Conservation (phyloP, 2,888 invertebrate genomes). For the Pterostichus madidus region DNA sequence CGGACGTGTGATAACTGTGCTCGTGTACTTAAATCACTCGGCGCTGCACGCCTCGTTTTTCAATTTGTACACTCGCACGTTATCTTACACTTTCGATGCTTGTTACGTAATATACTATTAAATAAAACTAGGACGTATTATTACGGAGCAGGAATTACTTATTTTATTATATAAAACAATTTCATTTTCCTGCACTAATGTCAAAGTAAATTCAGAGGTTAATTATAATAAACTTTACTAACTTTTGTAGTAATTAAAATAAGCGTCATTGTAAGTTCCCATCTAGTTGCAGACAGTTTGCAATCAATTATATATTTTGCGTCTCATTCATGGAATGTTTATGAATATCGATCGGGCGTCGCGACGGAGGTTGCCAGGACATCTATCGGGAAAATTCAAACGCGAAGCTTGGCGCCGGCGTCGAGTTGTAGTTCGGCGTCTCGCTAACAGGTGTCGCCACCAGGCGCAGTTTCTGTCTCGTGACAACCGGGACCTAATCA, state of each 20-base stretch:
- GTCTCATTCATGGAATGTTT: slow-evolving; percentile 55
- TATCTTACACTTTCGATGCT: no score
- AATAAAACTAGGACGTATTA: no score
- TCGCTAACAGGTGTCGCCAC: slow-evolving; percentile 68
- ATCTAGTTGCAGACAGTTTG: slow-evolving; percentile 46
- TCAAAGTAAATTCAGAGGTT: background rate
- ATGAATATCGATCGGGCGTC: slow-evolving; percentile 71
- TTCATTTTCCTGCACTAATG: no score
- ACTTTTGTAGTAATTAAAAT: slow-evolving; percentile 28
- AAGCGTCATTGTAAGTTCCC: background rate
- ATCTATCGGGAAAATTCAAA: slow-evolving; percentile 70
- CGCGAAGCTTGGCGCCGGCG: slow-evolving; percentile 67
- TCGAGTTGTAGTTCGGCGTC: slow-evolving; percentile 68
- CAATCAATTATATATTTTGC: slow-evolving; percentile 59
- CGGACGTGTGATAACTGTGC: no score
- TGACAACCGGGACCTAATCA: slow-evolving; percentile 34
- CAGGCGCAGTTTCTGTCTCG: background rate
- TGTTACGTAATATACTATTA: no score
- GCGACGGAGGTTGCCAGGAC: slow-evolving; percentile 70
- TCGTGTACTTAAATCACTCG: no score
- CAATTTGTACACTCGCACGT: no score
- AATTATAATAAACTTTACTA: background rate
- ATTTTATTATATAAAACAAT: no score
- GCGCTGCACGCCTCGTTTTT: no score
- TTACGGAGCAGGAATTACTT: no score